These are phyloP conservation scores for Naja naja DNA, from an alignment of 2,113 vertebrate genomes.

Conservation along the genomic window DNA sequence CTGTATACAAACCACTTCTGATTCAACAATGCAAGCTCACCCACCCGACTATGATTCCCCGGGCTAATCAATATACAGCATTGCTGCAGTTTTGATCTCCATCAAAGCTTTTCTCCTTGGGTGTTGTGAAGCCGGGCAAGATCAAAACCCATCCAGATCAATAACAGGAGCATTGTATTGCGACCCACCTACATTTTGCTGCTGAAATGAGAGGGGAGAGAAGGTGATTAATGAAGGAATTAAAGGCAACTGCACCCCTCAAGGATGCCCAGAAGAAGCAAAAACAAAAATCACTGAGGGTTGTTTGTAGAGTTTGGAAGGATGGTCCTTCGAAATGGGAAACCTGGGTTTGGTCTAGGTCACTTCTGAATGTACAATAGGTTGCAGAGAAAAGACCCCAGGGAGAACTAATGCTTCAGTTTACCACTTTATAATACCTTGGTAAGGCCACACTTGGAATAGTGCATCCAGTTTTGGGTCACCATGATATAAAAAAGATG, in stretches of 20 bases:
- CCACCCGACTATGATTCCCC: conserved; percentile 22
- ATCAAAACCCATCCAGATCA: conserved; percentile 47
- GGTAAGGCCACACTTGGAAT: too few species aligned
- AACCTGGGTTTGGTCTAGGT: background rate
- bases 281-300: background rate
- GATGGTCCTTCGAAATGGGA: background rate
- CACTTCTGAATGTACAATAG: background rate
- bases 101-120: conserved; percentile 30
- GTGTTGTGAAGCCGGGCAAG: conserved; percentile 21
- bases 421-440: too few species aligned
- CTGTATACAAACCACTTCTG: background rate
- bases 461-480: too few species aligned
- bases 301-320: background rate
- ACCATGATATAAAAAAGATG: too few species aligned
- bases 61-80: conserved; percentile 45
- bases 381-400: background rate
- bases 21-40: conserved; percentile 16
- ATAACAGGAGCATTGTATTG: background rate
- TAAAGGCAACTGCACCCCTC: background rate
- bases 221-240: conserved; percentile 15
- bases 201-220: conserved; percentile 22
- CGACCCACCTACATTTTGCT: background rate
- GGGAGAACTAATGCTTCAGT: background rate
- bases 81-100: conserved; percentile 52
- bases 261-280: conserved; percentile 13